These are phyloP conservation scores for Polyommatus icarus DNA, from an alignment of 2,888 invertebrate species.

Conservation along the genomic window DNA sequence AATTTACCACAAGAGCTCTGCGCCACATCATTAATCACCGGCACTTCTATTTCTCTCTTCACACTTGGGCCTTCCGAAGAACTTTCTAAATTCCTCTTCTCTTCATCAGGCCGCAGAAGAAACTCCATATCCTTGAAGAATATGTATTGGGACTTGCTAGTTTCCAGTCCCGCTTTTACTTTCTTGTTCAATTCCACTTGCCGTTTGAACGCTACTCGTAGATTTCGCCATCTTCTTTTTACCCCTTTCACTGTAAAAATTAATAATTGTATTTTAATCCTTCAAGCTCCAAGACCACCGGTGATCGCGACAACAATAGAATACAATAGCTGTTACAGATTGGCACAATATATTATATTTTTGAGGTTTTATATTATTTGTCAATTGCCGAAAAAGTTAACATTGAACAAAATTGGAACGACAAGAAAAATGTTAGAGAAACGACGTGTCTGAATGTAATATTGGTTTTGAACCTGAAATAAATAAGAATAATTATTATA, in stretches of 20 bases:
- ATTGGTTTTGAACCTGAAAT: too few species aligned
- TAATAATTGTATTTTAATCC: too few species aligned
- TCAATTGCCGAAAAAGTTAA: too few species aligned
- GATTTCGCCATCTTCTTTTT: slow-evolving; percentile 54
- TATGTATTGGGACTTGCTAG: slow-evolving; percentile 50
- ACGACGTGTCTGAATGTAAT: too few species aligned
- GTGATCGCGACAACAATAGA: too few species aligned
- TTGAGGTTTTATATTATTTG: too few species aligned
- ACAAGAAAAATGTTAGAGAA: too few species aligned
- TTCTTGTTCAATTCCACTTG: slow-evolving; percentile 47
- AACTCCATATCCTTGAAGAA: slow-evolving; percentile 55
- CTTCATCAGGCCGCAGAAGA: slow-evolving; percentile 43
- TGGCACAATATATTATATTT: too few species aligned
- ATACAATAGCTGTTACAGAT: too few species aligned
- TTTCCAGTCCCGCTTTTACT: slow-evolving; percentile 43
- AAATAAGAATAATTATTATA: too few species aligned
- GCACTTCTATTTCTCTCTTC: slow-evolving; percentile 7
- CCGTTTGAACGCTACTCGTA: slow-evolving; percentile 53
- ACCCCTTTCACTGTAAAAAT: slow-evolving; percentile 47
- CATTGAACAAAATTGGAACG: too few species aligned
- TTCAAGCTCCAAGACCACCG: too few species aligned
- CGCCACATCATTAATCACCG: background rate
- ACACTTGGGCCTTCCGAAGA: slow-evolving; percentile 19
- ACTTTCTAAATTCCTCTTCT: background rate
- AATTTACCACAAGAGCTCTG: background rate